A percentile compares a stretch with the other conserved stretches of the same genome.
Conservation (phyloP, 2,888 invertebrate genomes). For the Diabrotica balteata region DNA sequence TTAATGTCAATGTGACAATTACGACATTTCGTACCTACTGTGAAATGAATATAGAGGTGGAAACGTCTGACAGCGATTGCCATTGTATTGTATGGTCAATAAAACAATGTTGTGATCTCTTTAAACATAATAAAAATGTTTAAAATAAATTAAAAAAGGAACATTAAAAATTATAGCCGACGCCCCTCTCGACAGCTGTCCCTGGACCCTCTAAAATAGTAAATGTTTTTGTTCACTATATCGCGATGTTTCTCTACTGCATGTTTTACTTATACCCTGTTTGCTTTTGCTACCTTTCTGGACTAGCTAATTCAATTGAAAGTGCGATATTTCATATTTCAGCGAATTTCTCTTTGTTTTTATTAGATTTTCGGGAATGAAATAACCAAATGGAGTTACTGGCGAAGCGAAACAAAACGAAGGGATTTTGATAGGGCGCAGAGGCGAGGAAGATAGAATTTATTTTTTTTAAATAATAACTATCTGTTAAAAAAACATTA, state of each 20-base stretch:
- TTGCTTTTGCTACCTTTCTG: constrained; percentile 3
- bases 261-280: constrained; percentile 1
- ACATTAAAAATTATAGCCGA: no score
- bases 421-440: neutral
- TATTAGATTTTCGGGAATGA: constrained; percentile 7
- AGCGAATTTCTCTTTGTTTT: constrained; percentile 3
- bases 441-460: constrained; percentile 1
- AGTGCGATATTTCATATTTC: constrained; percentile 8
- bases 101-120: no score
- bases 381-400: constrained; percentile 6
- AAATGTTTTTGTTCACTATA: neutral
- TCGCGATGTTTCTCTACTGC: neutral
- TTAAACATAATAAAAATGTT: no score
- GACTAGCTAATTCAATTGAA: constrained; percentile 6
- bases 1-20: no score
- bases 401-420: neutral
- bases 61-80: no score
- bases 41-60: no score
- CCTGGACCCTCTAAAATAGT: neutral
- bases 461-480: neutral
- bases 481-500: no score
- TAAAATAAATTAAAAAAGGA: neutral
- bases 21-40: no score
- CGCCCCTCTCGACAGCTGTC: neutral
- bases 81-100: no score